Base-by-base conservation (phyloP, 2,888 invertebrate species). In the Rhogogaster chlorosoma region DNA sequence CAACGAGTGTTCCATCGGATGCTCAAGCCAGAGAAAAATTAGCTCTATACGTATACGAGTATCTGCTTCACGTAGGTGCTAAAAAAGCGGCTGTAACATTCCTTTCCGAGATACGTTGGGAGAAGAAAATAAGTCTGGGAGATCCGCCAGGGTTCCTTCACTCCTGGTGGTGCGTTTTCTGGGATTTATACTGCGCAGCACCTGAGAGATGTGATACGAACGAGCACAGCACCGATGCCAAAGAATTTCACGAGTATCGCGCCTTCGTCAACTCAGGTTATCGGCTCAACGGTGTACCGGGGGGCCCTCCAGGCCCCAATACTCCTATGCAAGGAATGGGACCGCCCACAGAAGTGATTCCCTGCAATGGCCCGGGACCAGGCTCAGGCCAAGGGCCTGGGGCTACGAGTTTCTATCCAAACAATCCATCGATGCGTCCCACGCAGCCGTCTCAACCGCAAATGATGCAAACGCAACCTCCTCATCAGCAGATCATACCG, bases 101-200 rank as follows among this genome's bases (percentile, higher is more conserved):
- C 93, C 94, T 96, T 88, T 95, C 95, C 89, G 96, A 96, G 95
- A 95, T 95, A 91, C 93, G 95, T 94, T 96, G 95, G 95, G 95
- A 95, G 93, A 95, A 95, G 92, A 95, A 95, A 90, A 95, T 95
- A 90, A 95, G 95, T 88, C 92, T 95, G 90, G 95, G 95, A 70
- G 96, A 96, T 90, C 95, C 95, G 78, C 96, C 96, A 38, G 96
- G 96, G 89, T 96, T 96, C 91, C 93, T 96, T 86, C 95, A 95
- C 91, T 96, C 96, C 57, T 96, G 96, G 96, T 86, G 88, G 84
- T 85, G 95, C 93, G 95, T 96, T 85, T 96, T 96, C 93, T 96
- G 96, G 96, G 96, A 96, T 94, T 94, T 96, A 89, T 96, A 96
- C 91, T 96, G 96, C 92, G 96, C 96, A 86, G 96, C 96, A 78